Base-by-base conservation (phyloP, 2,113 vertebrate species). In the Rhinopithecus roxellana region DNA sequence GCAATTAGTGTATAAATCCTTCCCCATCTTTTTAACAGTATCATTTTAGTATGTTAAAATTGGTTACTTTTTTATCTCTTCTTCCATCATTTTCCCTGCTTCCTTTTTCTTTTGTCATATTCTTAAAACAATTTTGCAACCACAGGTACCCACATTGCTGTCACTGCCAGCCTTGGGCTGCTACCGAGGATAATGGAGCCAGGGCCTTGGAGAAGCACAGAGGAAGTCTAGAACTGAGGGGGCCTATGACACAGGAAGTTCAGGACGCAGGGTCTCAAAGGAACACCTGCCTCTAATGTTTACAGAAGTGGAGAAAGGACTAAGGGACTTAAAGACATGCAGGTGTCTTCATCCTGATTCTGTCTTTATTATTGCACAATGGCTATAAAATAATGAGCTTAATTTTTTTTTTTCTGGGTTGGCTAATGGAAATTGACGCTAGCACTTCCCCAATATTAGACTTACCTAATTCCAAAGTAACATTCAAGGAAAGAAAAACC, bases 371-470 rank as follows among this genome's bases (percentile, higher is more conserved):
- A 22, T 30, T 91, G n/a, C 43, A n/a, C 27, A 85, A 16, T 45
- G 59, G 35, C 43, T 77, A 7, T 92, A 84, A 90, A 79, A 32
- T 52, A 91, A 40, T 79, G 57, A 97, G 59, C 87, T 91, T 96
- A 69, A 75, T 59, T 82, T 83, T 92, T 48, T 96, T 92, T 82
- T 32, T 72, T 94, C 64, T 78, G 64, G 43, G 22, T 57, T 97
- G 32, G 69, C 77, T 96, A 57, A 25, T 78, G 13, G 87, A 90
- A 93, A 75, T 90, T 43, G 48, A 61, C 69, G 61, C 22, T 75
- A 52, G 3, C 59, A 57, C 20, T 83, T 82, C 2, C 30, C 12
- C 27, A 77, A 0, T 86, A 59, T 96, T 87, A 97, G 77, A 86
- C 18, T 69, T 94, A 83, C 89, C 38, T 43, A 40, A 82, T 80